A percentile compares a stretch with the other conserved stretches of the same genome.
These are phyloP conservation scores for Zophobas atratus DNA, from an alignment of 1,140 invertebrate genomes.

Conservation along the genomic window DNA sequence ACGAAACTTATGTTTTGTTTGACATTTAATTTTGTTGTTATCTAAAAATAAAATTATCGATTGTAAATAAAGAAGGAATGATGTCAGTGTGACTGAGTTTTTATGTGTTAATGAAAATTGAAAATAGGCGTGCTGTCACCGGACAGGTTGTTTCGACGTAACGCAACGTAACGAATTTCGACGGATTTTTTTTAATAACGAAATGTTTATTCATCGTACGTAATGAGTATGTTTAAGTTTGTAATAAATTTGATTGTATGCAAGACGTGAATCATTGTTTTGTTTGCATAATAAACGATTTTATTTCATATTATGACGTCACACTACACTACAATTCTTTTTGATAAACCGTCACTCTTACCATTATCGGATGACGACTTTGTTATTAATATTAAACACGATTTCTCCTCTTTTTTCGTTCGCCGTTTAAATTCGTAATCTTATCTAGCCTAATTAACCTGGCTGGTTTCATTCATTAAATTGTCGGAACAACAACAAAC, in stretches of 20 bases:
- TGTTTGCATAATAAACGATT: constrained; percentile 23
- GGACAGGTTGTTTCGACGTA: background rate
- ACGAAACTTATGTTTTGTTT: constrained; percentile 7
- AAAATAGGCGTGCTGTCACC: background rate
- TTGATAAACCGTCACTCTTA: constrained; percentile 1
- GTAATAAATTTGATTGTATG: constrained; percentile 12
- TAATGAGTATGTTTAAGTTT: constrained; percentile 19
- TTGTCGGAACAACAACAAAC: background rate
- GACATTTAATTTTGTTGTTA: background rate
- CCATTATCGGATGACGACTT: constrained; percentile 11
- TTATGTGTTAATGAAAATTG: constrained; percentile 22
- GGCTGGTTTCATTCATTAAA: background rate
- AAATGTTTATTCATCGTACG: background rate
- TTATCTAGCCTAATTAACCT: background rate
- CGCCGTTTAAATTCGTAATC: constrained; percentile 1
- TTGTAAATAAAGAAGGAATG: background rate
- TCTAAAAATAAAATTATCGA: constrained; percentile 12
- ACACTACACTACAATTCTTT: background rate
- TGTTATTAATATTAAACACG: background rate
- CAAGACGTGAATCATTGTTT: constrained; percentile 17
- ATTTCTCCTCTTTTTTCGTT: background rate
- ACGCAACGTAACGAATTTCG: constrained; percentile 3
- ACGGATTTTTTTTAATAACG: background rate
- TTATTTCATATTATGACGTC: constrained; percentile 2
- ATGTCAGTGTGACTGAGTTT: too few species aligned